Evolutionary conservation across 1,140 invertebrate species (phyloP), one percentile per base, ranked within the genome.

Genomic region (Drosophila orosa): DNA sequence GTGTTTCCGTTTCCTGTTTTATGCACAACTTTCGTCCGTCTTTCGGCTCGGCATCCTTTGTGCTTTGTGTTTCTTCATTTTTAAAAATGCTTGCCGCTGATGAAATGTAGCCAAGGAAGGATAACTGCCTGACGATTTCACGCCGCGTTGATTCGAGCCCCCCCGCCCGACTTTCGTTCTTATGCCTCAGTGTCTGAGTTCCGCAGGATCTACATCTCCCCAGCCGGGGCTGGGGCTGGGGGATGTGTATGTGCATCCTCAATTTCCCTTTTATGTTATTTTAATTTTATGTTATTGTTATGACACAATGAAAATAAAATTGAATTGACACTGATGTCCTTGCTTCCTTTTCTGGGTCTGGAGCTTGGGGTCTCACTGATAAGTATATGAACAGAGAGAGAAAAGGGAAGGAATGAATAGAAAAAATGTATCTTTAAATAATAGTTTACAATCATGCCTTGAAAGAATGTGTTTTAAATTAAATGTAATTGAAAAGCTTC

Each of bases 241-340:
- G 50, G 29, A 35, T 55, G 17, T 74, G 39, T 79, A 42, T 71
- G 56, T 74, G 77, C 85, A 89, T 86, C 80, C 80, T 91, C 79
- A 91, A 91, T 90, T 91, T 91, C 90, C 90, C 79, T 91, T 91
- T 91, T 90, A 91, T 91, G 90, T 91, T 91, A 91, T 91, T 91
- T 91, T 91, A 91, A 91, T 91, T 91, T 91, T 91, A 91, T 91
- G 90, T 91, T 91, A 91, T 91, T 91, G 90, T 91, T 91, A 91
- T 90, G 90, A 91, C 83, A 91, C 90, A 91, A 91, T 91, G 86
- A 91, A 87, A 91, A 91, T 91, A 90, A 91, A 91, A 90, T 91
- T 91, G 85, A 91, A 91, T 90, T 91, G 90, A 91, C 90, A 91
- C 80, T 80, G 90, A 91, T 78, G 78, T 66, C 58, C 67, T 57